Conservation (phyloP, 2,797 vertebrate genomes). For the Delichon dasypus region DNA sequence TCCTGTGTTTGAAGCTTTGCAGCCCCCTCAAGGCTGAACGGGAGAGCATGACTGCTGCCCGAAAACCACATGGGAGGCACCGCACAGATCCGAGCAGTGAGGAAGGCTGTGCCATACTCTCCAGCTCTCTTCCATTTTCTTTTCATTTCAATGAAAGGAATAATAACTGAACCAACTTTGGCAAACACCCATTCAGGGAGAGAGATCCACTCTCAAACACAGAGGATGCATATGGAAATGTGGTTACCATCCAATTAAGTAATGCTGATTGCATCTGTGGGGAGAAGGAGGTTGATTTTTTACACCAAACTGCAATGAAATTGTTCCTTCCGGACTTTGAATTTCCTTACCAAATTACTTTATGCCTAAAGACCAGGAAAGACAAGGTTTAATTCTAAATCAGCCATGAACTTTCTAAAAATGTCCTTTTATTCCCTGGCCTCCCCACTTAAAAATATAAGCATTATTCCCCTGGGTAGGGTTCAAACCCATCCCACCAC, state of each 20-base stretch:
- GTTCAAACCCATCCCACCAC: background rate
- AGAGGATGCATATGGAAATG: background rate
- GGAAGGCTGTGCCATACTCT: background rate
- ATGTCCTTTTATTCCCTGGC: background rate
- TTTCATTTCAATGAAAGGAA: background rate
- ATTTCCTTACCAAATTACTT: background rate
- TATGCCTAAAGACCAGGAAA: background rate
- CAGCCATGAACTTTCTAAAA: background rate
- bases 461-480: background rate
- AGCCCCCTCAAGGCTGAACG: background rate
- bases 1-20: background rate
- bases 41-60: background rate
- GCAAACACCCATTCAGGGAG: background rate
- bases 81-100: accelerated
- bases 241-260: background rate
- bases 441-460: background rate
- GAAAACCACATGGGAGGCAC: background rate
- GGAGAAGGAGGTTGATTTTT: background rate
- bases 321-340: background rate
- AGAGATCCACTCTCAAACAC: background rate
- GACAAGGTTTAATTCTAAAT: background rate
- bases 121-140: background rate
- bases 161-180: background rate
- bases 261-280: background rate
- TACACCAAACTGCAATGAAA: background rate